Conservation (phyloP, 2,888 invertebrate genomes). For the Spodoptera exigua region DNA sequence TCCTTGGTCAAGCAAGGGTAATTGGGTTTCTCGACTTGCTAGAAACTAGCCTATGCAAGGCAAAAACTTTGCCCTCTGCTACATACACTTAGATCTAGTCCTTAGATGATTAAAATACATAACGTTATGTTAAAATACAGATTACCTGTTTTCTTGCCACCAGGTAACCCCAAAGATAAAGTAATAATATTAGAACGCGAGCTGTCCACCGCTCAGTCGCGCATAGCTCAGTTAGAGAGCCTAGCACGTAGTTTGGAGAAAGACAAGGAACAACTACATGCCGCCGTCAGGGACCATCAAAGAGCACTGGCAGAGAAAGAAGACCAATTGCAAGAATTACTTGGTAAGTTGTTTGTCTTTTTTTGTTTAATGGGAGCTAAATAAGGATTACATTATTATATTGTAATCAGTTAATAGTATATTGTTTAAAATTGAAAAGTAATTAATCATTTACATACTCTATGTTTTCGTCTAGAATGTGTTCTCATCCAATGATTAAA, state of each 20-base stretch:
- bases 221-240: slow-evolving; percentile 81
- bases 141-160: background rate
- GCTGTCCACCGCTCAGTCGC: slow-evolving; percentile 75
- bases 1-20: no score
- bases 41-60: no score
- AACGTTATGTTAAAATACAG: background rate
- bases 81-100: no score
- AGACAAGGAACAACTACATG: slow-evolving; percentile 92
- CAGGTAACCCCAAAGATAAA: slow-evolving; percentile 84
- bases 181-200: slow-evolving; percentile 80
- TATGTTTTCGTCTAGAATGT: no score
- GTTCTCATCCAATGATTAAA: slow-evolving; percentile 2
- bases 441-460: no score
- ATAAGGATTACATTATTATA: no score
- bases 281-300: slow-evolving; percentile 89
- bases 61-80: no score
- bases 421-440: no score
- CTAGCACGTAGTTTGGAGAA: slow-evolving; percentile 84
- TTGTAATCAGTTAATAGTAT: no score
- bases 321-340: slow-evolving; percentile 80
- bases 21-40: no score
- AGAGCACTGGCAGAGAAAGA: slow-evolving; percentile 80
- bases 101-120: no score
- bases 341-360: slow-evolving; percentile 71
- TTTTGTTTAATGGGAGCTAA: no score